Evolutionary conservation across 2,797 vertebrate species (phyloP), one percentile per base, ranked within the genome.

Genomic region (Geotrypetes seraphini): DNA sequence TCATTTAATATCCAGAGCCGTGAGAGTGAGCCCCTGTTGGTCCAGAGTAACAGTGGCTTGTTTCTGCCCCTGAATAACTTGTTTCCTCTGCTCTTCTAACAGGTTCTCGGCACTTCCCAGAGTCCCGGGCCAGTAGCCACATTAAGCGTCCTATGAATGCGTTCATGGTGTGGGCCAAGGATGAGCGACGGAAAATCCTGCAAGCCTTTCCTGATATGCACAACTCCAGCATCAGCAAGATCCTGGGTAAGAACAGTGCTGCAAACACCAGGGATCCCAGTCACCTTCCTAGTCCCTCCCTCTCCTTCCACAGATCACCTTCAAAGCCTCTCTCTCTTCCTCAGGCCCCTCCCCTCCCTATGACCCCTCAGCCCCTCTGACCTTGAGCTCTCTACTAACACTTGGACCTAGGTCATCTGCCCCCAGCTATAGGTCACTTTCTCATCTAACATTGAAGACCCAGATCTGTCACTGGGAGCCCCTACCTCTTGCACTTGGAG

Each of bases 151-250:
- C 94, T 59, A 98, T 98, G 95, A 98, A 98, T 1, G 95, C 95
- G 60, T 98, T 98, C 69, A 98, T 97, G 92, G 94, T 98, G 26
- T 98, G 94, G 94, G 94, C 92, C 29, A 97, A 97, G 59, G 95
- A 97, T 0, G 94, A 97, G 70, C 79, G 92, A 29, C 75, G 92
- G 39, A 91, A 93, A 63, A 98, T 98, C 50, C 70, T 97, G 33
- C 95, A 97, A 59, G 90, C 94, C 2, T 98, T 88, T 70, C 95
- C 95, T 0, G 95, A 98, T 71, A 98, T 98, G 95, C 95, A 98
- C 79, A 97, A 97, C 75, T 98, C 93, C 57, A 96, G 92, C 74
- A 97, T 97, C 83, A 98, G 95, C 87, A 98, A 98, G 78, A 98
- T 98, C 58, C 77, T 97, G 12, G 94, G 94, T 96, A 53, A 87